Base-by-base conservation (phyloP, 1,140 invertebrate genomes). In the Wasmannia auropunctata region DNA sequence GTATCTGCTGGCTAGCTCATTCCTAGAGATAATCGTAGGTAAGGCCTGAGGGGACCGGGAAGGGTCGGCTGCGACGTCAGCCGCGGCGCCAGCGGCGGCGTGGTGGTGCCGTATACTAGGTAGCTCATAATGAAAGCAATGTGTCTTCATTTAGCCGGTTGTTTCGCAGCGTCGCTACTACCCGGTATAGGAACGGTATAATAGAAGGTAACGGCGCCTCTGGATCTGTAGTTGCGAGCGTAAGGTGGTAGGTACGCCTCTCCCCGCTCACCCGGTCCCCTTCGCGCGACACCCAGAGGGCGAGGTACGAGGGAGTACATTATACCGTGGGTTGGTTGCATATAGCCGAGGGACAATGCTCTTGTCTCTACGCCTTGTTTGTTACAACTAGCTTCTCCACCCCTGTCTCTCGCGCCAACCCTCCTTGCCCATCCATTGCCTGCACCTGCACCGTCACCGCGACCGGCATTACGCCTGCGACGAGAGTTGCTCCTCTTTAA, bases 61-160 rank as follows among this genome's bases (percentile, higher is more conserved):
- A 84, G 40, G 43, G 83, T 51, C 19, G 72, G 19, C 67, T 72
- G 67, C 67, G 79, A 54, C 46, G 67, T 85, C 83, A 85, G 67
- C 67, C 60, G 43, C 16, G 56, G 62, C 31, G 77, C 63, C 6
- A 14, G 62, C n/a, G 14, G 51, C n/a, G n/a, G 62, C 7, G 31
- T 5, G 43, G 34, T 69, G 43, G 37, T 51, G 67, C 77, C 67
- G 70, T 80, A 85, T 85, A 77, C 83, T 80, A 90, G 90, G 88
- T 87, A 88, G 76, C 87, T 93, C 89, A 93, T 93, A 93, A 93
- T 93, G 92, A 93, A 93, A 93, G 91, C 92, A 88, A 92, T 93
- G 92, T 91, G 89, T 93, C 92, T 93, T 93, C 92, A 93, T 93
- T 93, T 93, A 91, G 89, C 75, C 88, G 88, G 88, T 92, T 92